Percentiles rank a stretch among this genome's conserved stretches.
These are phyloP conservation scores for Haliclona indistincta DNA, from an alignment of 37 sponge, comb jelly and placozoan genomes.

Conservation along the genomic window DNA sequence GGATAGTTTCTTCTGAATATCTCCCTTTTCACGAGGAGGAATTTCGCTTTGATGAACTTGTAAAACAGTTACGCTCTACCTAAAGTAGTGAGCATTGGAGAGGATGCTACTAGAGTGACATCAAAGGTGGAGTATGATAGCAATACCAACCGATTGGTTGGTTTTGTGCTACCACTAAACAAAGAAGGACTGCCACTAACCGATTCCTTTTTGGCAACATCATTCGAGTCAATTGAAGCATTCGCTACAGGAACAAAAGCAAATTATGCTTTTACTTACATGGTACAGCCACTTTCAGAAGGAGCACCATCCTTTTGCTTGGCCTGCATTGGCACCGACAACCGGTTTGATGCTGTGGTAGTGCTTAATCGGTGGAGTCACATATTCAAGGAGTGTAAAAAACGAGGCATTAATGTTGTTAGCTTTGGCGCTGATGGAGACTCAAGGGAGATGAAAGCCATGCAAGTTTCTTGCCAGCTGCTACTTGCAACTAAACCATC, in stretches of 20 bases:
- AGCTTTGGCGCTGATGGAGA: conserved; percentile 44
- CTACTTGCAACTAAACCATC: too few relatives aligned
- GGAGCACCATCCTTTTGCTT: conserved; percentile 25
- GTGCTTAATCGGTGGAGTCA: conserved; percentile 23
- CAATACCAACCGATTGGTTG: conserved; percentile 19
- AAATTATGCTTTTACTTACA: conserved; percentile 32
- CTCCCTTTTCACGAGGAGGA: conserved; percentile 16
- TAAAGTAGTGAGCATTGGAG: conserved; percentile 10
- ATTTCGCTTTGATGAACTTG: conserved; percentile 37
- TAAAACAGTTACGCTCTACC: conserved; percentile 11
- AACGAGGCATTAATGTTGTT: conserved; percentile 17
- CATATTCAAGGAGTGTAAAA: conserved; percentile 13
- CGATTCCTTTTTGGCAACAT: conserved; percentile 17
- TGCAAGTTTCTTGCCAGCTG: conserved; percentile 14
- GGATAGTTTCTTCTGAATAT: conserved; percentile 8
- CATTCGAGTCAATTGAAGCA: conserved; percentile 16
- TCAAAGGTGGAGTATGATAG: conserved; percentile 28
- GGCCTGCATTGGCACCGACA: conserved; percentile 29
- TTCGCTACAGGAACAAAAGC: conserved; percentile 7
- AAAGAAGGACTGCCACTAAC: conserved; percentile 6
- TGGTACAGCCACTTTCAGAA: conserved; percentile 29
- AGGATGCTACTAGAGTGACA: conserved; percentile 40
- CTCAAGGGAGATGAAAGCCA: conserved; percentile 12
- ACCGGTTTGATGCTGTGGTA: conserved; percentile 17
- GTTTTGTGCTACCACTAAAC: conserved; percentile 38